phyloP scores from a whole-genome alignment of 2,113 vertebrate species.

The Martes martes region DNA sequence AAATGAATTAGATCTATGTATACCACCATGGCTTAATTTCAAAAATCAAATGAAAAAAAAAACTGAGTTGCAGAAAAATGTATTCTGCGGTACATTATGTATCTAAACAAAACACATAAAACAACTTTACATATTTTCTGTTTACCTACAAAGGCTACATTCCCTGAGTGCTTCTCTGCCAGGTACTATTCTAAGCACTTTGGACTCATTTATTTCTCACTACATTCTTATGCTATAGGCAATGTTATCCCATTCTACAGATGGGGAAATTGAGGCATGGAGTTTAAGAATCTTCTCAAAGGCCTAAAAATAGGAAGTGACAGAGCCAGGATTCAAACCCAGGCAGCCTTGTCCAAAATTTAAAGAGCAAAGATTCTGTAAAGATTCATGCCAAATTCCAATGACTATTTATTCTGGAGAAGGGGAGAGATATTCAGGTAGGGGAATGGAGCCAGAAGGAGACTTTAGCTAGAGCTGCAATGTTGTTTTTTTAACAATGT shows the following conservation, averaged over 20 bases:
- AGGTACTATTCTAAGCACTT: not conserved
- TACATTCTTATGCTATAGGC: not conserved
- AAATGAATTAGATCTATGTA: not conserved
- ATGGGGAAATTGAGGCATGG: not conserved
- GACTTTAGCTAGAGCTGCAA: not conserved
- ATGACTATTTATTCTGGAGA: not conserved
- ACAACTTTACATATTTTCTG: not conserved
- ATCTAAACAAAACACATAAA: conserved; percentile 18
- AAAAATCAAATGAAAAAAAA: conserved; percentile 34
- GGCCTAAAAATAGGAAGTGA: not conserved
- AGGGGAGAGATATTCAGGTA: not conserved
- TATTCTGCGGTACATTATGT: not conserved
- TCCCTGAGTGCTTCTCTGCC: not conserved
- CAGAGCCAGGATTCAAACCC: not conserved
- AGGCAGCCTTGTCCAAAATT: not conserved
- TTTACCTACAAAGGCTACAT: not conserved
- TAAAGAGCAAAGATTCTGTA: not conserved
- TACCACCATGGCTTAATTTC: not conserved
- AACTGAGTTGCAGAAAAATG: not conserved
- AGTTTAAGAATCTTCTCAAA: conserved; percentile 16
- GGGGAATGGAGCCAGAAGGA: not conserved
- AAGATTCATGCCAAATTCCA: not conserved
- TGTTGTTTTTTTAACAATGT: not conserved
- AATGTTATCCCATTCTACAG: not conserved
- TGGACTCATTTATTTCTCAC: not conserved